phyloP scores from a whole-genome alignment of 2,888 invertebrate species.

The Agrochola litura region DNA sequence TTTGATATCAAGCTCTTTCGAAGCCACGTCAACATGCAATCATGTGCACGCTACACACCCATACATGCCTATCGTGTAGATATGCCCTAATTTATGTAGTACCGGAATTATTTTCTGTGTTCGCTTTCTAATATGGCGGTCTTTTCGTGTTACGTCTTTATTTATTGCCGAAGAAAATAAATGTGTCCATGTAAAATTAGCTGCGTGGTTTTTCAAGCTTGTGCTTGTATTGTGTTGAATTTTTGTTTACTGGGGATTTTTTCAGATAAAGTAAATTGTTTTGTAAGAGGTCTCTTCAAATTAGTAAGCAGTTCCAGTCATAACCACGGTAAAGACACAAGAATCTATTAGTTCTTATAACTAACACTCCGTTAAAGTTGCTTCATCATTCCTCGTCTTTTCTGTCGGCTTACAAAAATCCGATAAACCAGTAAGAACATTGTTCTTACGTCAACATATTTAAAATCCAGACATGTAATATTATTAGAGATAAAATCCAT shows the following conservation, averaged over 20 bases:
- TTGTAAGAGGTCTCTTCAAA: background rate
- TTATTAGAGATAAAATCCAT: constrained; percentile 58
- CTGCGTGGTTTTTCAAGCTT: background rate
- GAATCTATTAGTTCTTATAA: background rate
- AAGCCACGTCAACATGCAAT: constrained; percentile 75
- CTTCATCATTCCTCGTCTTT: background rate
- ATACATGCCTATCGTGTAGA: constrained; percentile 57
- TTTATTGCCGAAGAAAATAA: constrained; percentile 10
- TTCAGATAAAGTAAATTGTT: background rate
- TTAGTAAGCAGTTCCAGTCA: background rate
- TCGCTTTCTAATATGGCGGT: constrained; percentile 13
- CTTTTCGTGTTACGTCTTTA: constrained; percentile 24
- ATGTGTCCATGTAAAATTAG: background rate
- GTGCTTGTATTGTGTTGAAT: background rate
- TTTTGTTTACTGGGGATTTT: background rate
- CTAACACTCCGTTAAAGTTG: background rate
- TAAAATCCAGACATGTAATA: constrained; percentile 54
- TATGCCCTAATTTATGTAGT: constrained; percentile 63
- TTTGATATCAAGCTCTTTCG: constrained; percentile 81
- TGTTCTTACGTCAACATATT: constrained; percentile 36
- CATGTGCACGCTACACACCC: constrained; percentile 72
- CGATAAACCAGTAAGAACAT: constrained; percentile 27
- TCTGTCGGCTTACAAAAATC: constrained; percentile 4
- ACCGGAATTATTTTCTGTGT: constrained; percentile 43
- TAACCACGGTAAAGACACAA: background rate